Evolutionary conservation across 2,113 vertebrate species (phyloP), one percentile per base, ranked within the genome.

Genomic region (Corythoichthys haematopterus): DNA sequence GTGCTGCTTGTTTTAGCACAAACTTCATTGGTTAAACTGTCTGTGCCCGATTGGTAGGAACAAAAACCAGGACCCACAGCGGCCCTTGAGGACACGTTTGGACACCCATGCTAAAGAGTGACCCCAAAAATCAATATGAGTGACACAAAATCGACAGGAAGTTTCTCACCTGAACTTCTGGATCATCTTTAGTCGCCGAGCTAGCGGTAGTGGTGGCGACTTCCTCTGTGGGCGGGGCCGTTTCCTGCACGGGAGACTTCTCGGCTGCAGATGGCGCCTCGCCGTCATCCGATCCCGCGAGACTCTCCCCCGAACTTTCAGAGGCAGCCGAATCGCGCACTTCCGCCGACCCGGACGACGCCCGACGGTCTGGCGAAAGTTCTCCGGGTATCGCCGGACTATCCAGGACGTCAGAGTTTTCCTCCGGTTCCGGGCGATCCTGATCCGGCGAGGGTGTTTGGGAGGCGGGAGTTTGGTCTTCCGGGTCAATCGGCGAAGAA

Each of bases 211-310:
- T 6, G 28, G 53, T 48, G n/a, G 50, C 5, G 10, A 46, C 20
- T 5, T 16, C 40, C 10, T 52, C 56, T 35, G 6, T 62, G 3
- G 68, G 73, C 15, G 82, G 76, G 9, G 2, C 9, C 10, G 83
- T 79, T 37, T 92, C 89, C 80, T 92, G 89, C 33, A 91, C 76
- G 1, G 89, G 89, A 38, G n/a, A 40, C 74, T 71, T 90, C 63
- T 62, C 75, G 37, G 77, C 71, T 4, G 77, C 82, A 72, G 68
- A 62, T 9, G 77, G 61, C 45, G 36, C 75, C 10, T 64, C 36
- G 0, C 51, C 66, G 59, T 40, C 7, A 12, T 72, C 63, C 2
- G 60, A 53, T 61, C 2, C n/a, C 9, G 20, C 16, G 36, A 36
- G 15, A 38, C 37, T 38, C n/a, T 38, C 37, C 8, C 14, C 3